Percentiles rank a stretch among this genome's conserved stretches.
Evolutionary conservation across 2,888 invertebrate species (phyloP).

Genomic region (Leucophenga maculata): DNA sequence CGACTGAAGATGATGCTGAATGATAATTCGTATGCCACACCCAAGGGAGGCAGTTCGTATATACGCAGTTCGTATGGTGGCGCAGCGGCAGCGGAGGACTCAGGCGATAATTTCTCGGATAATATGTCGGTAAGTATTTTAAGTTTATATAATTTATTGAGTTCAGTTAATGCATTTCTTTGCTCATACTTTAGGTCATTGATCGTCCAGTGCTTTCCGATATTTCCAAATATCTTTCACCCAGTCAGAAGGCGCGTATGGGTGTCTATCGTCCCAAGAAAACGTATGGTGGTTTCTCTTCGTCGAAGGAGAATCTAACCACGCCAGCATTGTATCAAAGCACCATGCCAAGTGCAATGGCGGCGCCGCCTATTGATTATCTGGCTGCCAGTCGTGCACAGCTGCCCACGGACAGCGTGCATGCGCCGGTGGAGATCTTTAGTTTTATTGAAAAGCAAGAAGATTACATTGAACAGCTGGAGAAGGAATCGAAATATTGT

Average conservation of each 20-base stretch:
- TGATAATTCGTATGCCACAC: conserved; percentile 79
- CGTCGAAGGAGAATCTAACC: conserved; percentile 67
- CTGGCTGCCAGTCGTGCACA: conserved; percentile 61
- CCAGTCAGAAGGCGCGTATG: conserved; percentile 66
- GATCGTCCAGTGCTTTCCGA: conserved; percentile 71
- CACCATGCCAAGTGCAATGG: conserved; percentile 41
- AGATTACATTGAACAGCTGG: conserved; percentile 89
- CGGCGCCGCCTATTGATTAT: not conserved
- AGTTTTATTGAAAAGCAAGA: conserved; percentile 89
- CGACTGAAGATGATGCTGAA: conserved; percentile 84
- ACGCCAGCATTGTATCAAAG: conserved; percentile 51
- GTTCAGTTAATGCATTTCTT: not conserved
- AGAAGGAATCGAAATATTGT: conserved; percentile 88
- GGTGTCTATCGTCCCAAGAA: conserved; percentile 59
- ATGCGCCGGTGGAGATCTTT: conserved; percentile 80
- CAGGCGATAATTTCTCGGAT: conserved; percentile 76
- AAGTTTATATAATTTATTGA: not conserved
- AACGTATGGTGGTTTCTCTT: conserved; percentile 47
- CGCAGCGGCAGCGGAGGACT: conserved; percentile 70
- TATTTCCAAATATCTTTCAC: conserved; percentile 71
- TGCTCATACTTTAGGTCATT: conserved; percentile 52
- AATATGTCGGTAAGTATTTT: conserved; percentile 68
- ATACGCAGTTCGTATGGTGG: conserved; percentile 65
- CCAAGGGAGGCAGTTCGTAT: conserved; percentile 63
- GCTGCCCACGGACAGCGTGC: conserved; percentile 64